Evolutionary conservation across 1,140 invertebrate species (phyloP).

Genomic region (Bombus superbus): DNA sequence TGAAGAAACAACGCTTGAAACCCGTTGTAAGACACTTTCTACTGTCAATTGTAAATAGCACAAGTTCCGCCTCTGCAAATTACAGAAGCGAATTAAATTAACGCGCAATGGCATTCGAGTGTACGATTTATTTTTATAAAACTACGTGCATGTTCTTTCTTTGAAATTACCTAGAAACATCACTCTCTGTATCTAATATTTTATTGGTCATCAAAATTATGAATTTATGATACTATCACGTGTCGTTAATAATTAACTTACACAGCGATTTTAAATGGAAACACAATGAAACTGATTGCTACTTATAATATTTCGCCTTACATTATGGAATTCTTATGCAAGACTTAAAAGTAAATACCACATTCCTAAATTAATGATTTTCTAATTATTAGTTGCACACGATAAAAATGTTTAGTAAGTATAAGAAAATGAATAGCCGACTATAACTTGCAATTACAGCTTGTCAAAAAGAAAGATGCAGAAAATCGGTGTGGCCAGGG

Average conservation of each 20-base stretch:
- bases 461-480: not conserved
- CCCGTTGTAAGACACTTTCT: not conserved
- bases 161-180: not conserved
- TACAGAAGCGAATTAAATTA: constrained; percentile 1
- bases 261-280: too few species aligned
- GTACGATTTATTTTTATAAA: not conserved
- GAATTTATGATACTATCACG: not conserved
- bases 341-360: not conserved
- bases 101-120: not conserved
- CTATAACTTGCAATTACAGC: not conserved
- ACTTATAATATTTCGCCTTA: not conserved
- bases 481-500: not conserved
- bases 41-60: constrained; percentile 17
- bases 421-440: not conserved
- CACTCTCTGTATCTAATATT: not conserved
- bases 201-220: not conserved
- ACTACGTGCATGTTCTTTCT: not conserved
- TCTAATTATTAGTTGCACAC: not conserved
- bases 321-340: not conserved
- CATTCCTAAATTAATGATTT: not conserved
- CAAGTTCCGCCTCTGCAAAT: not conserved
- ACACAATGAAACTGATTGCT: not conserved
- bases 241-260: too few species aligned
- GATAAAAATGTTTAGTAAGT: not conserved
- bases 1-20: not conserved